Conservation (phyloP, 2,797 vertebrate genomes). For the Gambelia wislizenii region DNA sequence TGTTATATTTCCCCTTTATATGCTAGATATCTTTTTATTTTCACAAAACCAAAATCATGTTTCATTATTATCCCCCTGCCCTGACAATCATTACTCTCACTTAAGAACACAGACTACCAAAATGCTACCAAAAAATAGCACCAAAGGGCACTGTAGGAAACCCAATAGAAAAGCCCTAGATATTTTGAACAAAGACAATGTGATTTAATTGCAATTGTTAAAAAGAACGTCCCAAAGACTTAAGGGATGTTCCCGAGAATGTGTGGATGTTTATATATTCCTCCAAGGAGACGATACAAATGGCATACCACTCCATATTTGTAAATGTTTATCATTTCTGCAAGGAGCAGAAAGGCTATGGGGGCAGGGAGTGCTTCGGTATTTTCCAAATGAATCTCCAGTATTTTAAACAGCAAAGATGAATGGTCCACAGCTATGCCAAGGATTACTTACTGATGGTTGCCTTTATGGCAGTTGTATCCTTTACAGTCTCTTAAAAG, state of each 20-base stretch:
- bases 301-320: constrained; percentile 94
- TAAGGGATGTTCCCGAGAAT: constrained; percentile 57
- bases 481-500: constrained; percentile 4
- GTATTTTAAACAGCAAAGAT: constrained; percentile 44
- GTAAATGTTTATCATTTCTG: constrained; percentile 72
- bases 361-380: constrained; percentile 4
- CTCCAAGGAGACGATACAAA: constrained; percentile 73
- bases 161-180: constrained; percentile 26
- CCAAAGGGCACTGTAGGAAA: constrained; percentile 32
- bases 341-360: constrained; percentile 50
- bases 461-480: not conserved
- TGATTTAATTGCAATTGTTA: constrained; percentile 26
- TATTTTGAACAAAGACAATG: constrained; percentile 34
- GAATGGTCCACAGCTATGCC: constrained; percentile 6
- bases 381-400: constrained; percentile 33
- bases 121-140: constrained; percentile 50
- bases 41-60: not conserved
- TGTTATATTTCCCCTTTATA: constrained; percentile 12
- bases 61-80: not conserved
- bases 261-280: constrained; percentile 82
- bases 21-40: not conserved
- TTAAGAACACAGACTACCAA: not conserved
- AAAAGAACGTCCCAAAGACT: constrained; percentile 39
- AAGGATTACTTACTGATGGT: not conserved
- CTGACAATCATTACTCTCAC: not conserved